Evolutionary conservation across 2,113 vertebrate species (phyloP).

Genomic region (Polypterus senegalus): DNA sequence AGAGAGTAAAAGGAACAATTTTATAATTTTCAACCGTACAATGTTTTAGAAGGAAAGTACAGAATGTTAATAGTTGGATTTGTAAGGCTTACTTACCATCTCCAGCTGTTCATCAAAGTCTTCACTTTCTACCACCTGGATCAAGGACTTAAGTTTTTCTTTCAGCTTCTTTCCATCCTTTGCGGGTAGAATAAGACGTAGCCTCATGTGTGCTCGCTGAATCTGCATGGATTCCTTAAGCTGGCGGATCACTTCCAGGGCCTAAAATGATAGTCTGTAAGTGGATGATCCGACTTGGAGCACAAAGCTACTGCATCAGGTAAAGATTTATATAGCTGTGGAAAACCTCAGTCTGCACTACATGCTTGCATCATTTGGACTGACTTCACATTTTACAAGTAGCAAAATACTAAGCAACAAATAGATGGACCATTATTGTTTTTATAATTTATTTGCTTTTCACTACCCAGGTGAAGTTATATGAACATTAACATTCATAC

Average conservation of each 20-base stretch:
- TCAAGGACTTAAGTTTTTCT: constrained; percentile 80
- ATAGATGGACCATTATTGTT: no score
- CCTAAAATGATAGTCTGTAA: constrained; percentile 39
- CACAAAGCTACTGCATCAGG: no score
- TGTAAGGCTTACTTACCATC: constrained; percentile 49
- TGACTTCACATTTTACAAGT: no score
- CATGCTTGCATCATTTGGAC: not conserved
- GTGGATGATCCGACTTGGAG: no score
- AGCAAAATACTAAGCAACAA: no score
- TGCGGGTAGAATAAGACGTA: constrained; percentile 67
- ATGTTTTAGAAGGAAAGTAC: not conserved
- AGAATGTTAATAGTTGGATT: no score
- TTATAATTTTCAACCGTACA: not conserved
- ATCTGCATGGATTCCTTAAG: constrained; percentile 88
- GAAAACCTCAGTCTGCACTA: not conserved
- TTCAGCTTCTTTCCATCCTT: constrained; percentile 88
- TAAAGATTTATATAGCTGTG: no score
- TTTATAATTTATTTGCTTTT: no score
- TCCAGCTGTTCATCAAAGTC: constrained; percentile 77
- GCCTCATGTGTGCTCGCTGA: constrained; percentile 88
- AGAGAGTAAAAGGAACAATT: not conserved
- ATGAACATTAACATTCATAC: no score
- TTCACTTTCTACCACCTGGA: constrained; percentile 80
- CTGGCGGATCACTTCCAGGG: constrained; percentile 85
- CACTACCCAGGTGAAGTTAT: no score